Evolutionary conservation across 1,140 invertebrate genomes (phyloP).

Genomic region (Galendromus occidentalis): DNA sequence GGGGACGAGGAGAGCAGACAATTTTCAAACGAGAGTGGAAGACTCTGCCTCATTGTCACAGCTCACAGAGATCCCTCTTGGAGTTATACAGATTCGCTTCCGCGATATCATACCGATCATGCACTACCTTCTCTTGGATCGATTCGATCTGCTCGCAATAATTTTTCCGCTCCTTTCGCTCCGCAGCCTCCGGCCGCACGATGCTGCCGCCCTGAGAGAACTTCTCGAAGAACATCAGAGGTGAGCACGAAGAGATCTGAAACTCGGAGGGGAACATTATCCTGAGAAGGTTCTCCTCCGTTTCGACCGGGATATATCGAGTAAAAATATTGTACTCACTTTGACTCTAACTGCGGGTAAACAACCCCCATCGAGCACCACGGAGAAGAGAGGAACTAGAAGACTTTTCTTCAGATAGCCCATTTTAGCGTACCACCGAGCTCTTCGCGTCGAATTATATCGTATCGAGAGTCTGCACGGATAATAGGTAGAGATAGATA

Average conservation of each 20-base stretch:
- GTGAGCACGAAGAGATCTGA: neutral
- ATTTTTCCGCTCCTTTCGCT: neutral
- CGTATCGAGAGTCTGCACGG: neutral
- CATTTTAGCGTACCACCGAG: neutral
- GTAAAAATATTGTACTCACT: neutral
- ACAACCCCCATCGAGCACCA: neutral
- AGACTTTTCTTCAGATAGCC: neutral
- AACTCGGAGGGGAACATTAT: neutral
- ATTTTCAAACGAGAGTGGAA: too few species aligned
- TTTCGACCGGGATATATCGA: neutral
- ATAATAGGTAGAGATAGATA: neutral
- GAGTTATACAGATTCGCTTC: neutral
- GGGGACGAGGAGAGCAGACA: too few species aligned
- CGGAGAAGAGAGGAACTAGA: neutral
- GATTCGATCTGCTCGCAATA: neutral
- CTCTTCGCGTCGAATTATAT: neutral
- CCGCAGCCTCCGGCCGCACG: neutral
- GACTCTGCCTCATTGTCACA: too few species aligned
- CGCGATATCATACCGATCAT: neutral
- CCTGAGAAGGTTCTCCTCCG: neutral
- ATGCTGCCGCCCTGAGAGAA: constrained; percentile 7
- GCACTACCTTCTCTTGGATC: neutral
- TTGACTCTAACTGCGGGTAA: neutral
- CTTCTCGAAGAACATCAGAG: constrained; percentile 4
- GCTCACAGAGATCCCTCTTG: neutral